A percentile compares a stretch with the other conserved stretches of the same genome.
Conservation (phyloP, 2,113 vertebrate species). For the Bubalus kerabau region DNA sequence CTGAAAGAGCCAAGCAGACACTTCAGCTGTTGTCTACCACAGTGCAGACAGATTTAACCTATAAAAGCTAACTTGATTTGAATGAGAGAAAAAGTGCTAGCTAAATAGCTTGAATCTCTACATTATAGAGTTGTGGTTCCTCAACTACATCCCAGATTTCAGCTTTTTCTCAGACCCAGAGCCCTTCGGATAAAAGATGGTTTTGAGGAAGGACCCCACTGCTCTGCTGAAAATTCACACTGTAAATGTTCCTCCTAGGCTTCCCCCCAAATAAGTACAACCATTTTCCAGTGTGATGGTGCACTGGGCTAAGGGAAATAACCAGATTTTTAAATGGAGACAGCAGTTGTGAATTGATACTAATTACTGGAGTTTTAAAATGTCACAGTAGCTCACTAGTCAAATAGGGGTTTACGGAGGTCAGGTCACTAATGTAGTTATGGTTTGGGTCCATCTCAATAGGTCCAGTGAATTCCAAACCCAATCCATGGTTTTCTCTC, state of each 20-base stretch:
- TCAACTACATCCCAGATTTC: not conserved
- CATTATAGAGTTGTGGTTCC: not conserved
- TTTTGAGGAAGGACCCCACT: not conserved
- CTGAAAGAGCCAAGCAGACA: not conserved
- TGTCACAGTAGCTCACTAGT: not conserved
- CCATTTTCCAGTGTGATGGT: not conserved
- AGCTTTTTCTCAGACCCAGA: not conserved
- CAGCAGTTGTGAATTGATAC: not conserved
- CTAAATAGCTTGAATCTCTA: not conserved
- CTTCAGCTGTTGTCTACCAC: not conserved
- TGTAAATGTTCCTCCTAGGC: not conserved
- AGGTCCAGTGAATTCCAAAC: not conserved
- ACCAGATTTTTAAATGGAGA: not conserved
- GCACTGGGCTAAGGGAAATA: not conserved
- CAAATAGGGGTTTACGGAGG: not conserved
- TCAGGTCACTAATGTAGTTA: not conserved
- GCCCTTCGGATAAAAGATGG: not conserved
- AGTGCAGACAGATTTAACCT: not conserved
- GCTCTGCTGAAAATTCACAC: not conserved
- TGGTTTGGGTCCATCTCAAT: not conserved
- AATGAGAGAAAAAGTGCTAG: not conserved
- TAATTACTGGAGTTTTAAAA: not conserved
- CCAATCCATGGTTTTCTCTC: not conserved
- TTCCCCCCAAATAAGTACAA: not conserved
- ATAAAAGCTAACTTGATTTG: not conserved